Evolutionary conservation across 2,113 vertebrate genomes (phyloP), one percentile per base, ranked within the genome.

Genomic region (Redunca redunca): DNA sequence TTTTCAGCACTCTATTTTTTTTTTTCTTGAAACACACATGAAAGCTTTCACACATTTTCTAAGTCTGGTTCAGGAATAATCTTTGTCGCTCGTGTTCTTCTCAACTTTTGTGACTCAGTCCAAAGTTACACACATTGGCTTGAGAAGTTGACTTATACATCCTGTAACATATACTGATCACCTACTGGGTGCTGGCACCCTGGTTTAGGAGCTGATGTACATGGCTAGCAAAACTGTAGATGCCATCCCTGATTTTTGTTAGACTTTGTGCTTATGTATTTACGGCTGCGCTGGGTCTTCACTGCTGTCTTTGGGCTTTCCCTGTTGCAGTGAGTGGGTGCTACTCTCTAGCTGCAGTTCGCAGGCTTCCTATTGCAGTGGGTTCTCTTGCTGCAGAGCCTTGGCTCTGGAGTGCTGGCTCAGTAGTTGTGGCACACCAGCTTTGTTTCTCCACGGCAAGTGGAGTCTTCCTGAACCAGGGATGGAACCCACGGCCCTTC

Each of bases 301-400:
- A 23, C 1, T 1, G 10, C n/a, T 23, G 19, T 40, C 10, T 21
- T 12, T 23, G 6, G 67, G 67, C 10, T 71, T 40, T 6, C 67
- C n/a, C 67, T 40, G 12, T 40, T 40, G 67, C 67, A 40, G n/a
- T 6, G 67, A 71, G n/a, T 71, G n/a, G n/a, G 19, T 6, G 67
- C n/a, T 71, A 1, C n/a, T 40, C 19, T 6, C 19, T 23, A 40
- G 67, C 0, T 6, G 67, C 64, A 36, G 67, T 21, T 6, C 0
- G n/a, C n/a, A 71, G 67, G n/a, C 67, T 71, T 71, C 67, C 21
- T 40, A 71, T 40, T 3, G n/a, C n/a, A 40, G 67, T 12, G 67
- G n/a, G 10, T 71, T 40, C n/a, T 40, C n/a, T 71, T 3, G n/a
- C 6, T 23, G 10, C 67, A 40, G n/a, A 71, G 2, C 0, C 0